These are phyloP conservation scores for Tauraco hartlaubi DNA, from an alignment of 2,797 vertebrate species.

Conservation along the genomic window DNA sequence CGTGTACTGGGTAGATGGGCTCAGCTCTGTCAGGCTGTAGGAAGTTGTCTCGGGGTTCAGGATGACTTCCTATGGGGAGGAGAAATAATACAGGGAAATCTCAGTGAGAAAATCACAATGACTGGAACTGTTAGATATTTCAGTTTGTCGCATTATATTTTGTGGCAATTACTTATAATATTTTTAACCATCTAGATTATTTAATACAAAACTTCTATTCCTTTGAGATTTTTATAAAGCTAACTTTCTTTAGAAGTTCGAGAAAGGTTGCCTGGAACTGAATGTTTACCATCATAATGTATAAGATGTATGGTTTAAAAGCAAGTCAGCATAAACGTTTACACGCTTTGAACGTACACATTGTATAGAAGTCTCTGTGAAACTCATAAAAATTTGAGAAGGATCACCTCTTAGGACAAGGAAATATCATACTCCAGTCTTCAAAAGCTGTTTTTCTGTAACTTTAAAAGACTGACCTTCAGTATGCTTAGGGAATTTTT, in stretches of 20 bases:
- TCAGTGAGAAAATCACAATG: not conserved
- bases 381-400: not conserved
- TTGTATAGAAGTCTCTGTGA: not conserved
- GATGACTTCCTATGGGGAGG: constrained; percentile 86
- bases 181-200: not conserved
- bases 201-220: not conserved
- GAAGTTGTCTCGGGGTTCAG: constrained; percentile 89
- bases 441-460: not conserved
- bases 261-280: not conserved
- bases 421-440: not conserved
- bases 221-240: not conserved
- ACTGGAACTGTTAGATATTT: not conserved
- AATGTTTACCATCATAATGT: not conserved
- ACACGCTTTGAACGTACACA: rapidly evolving
- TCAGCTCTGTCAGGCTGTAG: constrained; percentile 90
- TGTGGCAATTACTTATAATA: not conserved
- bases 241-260: not conserved
- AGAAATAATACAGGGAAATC: not conserved
- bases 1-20: constrained; percentile 88
- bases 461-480: not conserved
- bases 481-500: not conserved
- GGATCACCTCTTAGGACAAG: not conserved
- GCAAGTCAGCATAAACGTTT: not conserved
- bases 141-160: not conserved
- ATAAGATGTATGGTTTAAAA: not conserved